These are phyloP conservation scores for Condylura cristata DNA, from an alignment of 2,113 vertebrate genomes.

Conservation along the genomic window DNA sequence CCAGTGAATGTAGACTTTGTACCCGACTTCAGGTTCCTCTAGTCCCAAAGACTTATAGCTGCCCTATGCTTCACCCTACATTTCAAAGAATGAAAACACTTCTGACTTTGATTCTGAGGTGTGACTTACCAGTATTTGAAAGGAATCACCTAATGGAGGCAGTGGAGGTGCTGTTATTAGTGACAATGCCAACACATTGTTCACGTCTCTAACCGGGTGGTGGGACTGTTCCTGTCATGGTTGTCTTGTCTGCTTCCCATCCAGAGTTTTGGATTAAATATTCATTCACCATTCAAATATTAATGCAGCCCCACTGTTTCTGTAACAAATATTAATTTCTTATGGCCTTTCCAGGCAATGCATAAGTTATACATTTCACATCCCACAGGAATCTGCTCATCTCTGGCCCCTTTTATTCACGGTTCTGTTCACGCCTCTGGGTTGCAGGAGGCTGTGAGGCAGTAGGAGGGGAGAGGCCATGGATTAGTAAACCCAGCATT, in stretches of 20 bases:
- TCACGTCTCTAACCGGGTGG: conserved; percentile 82
- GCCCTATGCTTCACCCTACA: neutral
- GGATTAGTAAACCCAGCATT: conserved; percentile 54
- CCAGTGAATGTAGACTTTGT: neutral
- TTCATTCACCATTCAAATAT: conserved; percentile 89
- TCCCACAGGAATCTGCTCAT: conserved; percentile 78
- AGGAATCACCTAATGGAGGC: conserved; percentile 79
- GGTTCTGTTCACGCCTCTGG: conserved; percentile 1
- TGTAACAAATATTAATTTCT: conserved; percentile 90
- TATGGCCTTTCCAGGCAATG: conserved; percentile 88
- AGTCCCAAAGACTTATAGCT: neutral
- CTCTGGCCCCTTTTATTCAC: conserved; percentile 35
- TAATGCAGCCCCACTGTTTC: conserved; percentile 86
- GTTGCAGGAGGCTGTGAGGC: neutral
- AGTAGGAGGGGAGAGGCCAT: conserved; percentile 49
- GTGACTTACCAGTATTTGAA: conserved; percentile 79
- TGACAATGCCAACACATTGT: conserved; percentile 82
- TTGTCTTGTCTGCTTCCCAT: conserved; percentile 85
- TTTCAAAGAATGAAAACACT: neutral
- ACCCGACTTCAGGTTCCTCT: neutral
- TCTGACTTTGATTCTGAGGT: conserved; percentile 74
- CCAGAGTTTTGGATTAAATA: conserved; percentile 88
- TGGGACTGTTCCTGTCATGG: conserved; percentile 80
- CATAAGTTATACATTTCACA: conserved; percentile 83
- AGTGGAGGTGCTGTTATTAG: conserved; percentile 79